Evolutionary conservation across 2,888 invertebrate species (phyloP).

Genomic region (Dicranocentrus wangi): DNA sequence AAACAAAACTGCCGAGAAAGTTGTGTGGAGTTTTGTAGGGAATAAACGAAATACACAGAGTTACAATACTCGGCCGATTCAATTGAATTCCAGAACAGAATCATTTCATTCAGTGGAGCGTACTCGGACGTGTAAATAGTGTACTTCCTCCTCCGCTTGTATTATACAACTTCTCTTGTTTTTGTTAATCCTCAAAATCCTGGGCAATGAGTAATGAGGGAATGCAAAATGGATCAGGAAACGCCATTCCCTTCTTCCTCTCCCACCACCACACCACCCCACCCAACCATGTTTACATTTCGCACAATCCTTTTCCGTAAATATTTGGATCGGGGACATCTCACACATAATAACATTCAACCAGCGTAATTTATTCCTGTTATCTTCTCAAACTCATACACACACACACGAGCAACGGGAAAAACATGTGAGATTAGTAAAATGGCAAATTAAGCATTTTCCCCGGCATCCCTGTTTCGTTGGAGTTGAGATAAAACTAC

Average conservation of each 20-base stretch:
- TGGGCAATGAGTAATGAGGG: conserved; percentile 28
- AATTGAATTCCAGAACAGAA: conserved; percentile 11
- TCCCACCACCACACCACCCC: neutral
- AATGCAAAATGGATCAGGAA: conserved; percentile 43
- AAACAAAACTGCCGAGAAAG: neutral
- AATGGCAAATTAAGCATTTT: conserved; percentile 47
- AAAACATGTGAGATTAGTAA: conserved; percentile 36
- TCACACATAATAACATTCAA: conserved; percentile 1
- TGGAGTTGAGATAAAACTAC: conserved; percentile 33
- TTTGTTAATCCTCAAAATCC: conserved; percentile 33
- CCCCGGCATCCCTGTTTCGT: conserved; percentile 5
- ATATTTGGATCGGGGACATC: neutral
- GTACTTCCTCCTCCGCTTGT: neutral
- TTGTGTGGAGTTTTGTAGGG: neutral
- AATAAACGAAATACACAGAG: too few species aligned
- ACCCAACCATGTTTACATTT: conserved; percentile 33
- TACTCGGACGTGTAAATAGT: neutral
- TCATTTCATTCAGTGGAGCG: conserved; percentile 20
- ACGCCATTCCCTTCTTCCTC: neutral
- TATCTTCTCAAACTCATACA: neutral
- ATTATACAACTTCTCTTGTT: conserved; percentile 10
- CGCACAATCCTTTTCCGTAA: neutral
- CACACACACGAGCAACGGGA: neutral
- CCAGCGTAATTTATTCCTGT: neutral
- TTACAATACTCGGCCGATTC: neutral